Evolutionary conservation across 2,888 invertebrate species (phyloP), one percentile per base, ranked within the genome.

Genomic region (Apotomis betuletana): DNA sequence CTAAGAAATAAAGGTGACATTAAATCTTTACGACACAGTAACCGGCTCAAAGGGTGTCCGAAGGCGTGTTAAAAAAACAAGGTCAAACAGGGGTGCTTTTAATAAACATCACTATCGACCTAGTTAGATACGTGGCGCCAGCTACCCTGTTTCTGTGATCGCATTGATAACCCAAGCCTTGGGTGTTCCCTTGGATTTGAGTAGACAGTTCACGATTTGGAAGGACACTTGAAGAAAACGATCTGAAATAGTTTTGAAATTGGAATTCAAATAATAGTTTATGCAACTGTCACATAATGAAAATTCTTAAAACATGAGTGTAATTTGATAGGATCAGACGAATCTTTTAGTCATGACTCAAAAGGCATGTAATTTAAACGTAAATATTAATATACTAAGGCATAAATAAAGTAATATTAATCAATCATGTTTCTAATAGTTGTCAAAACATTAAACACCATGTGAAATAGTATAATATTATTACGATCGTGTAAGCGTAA

Each of bases 91-190:
- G 77, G 82, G 83, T 77, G 78, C 77, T 77, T 84, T 84, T 81
- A 83, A 85, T 84, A 84, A 83, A 81, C 80, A 80, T 78, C 79
- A 77, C 80, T 68, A 79, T 80, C 84, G 86, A 83, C 87, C 88
- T 78, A 86, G 76, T 84, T 87, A 79, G 80, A 78, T 78, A 79
- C 70, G 64, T 74, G 86, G 83, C 85, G 85, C 83, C 86, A 74
- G 64, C 72, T 74, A 77, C 78, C 75, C 79, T 77, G 75, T 78
- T 77, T 73, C 73, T 70, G 75, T 70, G 77, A 75, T 75, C 74
- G 74, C 73, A 55, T 62, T 72, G 72, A 72, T 68, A 72, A 58
- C 44, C 67, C 62, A 44, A 67, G 55, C 62, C 67, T 62, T 59
- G 36, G 67, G 49, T 55, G 10, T 44, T 70, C 65, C 54, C 60